Base-by-base conservation (phyloP, 2,888 invertebrate species). In the Nomada flava region DNA sequence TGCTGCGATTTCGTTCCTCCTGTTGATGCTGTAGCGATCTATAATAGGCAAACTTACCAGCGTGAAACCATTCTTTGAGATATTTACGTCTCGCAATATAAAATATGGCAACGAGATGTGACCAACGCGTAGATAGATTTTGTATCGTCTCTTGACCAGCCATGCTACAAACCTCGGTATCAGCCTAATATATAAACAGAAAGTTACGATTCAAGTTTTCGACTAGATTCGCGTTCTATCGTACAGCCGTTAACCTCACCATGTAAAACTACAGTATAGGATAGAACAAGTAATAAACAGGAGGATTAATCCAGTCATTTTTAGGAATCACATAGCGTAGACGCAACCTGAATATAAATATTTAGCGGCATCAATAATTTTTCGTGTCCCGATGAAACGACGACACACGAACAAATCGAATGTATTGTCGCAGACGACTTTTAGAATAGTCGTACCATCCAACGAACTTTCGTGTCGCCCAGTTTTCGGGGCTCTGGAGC, bases 71-170 rank as follows among this genome's bases (percentile, higher is more conserved):
- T 96, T 97, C 94, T 97, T 97, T 72, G 96, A 96, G 82, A 98
- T 95, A 90, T 96, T 96, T 44, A 98, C 97, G 95, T 98, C 97
- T 92, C 96, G 96, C 23, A 98, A 94, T 89, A 96, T 96, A 71
- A 97, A 95, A 91, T 97, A 97, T 0, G 97, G 97, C 73, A 98
- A 94, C n/a, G 96, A 96, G 87, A 98, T 97, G 86, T 97, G 95
- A 18, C 98, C 97, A 82, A 98, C 97, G 87, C 96, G 96, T 62
- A 98, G 95, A 92, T 97, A 96, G 86, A 98, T 96, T 93, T 96
- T 96, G 93, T 96, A 98, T 93, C 97, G 97, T 89, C 96, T 95
- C 93, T 97, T 96, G 87, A 98, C 96, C 86, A 97, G 94, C 97
- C 97, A 98, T 91, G 97, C 96, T 87, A 98, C 94, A 67, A 96